Base-by-base conservation (phyloP, 1,140 invertebrate species). In the Asbolus verrucosus region DNA sequence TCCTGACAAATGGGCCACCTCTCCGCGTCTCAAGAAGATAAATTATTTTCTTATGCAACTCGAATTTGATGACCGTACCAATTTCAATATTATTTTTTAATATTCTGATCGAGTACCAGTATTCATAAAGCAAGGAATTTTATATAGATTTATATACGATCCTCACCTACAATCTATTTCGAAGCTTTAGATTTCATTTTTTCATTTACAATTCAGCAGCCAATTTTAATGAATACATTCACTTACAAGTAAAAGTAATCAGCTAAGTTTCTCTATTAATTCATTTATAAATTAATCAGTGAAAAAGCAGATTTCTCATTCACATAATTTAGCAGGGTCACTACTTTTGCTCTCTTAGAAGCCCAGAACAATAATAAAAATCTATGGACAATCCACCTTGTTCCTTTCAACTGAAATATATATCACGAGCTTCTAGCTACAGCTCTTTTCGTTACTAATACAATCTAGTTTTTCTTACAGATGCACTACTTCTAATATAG, bases 1-100 rank as follows among this genome's bases (percentile, higher is more conserved):
- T 54, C 46, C 46, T 54, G 46, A 54, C 46, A 54, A 54, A 54
- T 54, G 46, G 46, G n/a, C 46, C 13, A 54, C 46, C 46, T 54
- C 27, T 54, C 46, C 46, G 21, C 46, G 14, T 21, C 21, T 21
- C 9, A 27, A 54, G 18, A 54, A 54, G 46, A 54, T 54, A 54
- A 54, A 54, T 54, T 54, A 54, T 54, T 54, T 54, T 54, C 46
- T 54, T 54, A 27, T 54, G 46, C 46, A 54, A 27, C 18, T 54
- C 21, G 46, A 54, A 54, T 54, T 54, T 54, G 19, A 54, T 54
- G 46, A 54, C 21, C 46, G 46, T 16, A 24, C 46, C 2, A 54
- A 54, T 54, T 54, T 54, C 3, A 54, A 54, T 54, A 54, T 54
- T 54, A 27, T 54, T 54, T 54, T 54, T 54, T 54, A 5, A 30